These are phyloP conservation scores for Perca flavescens DNA, from an alignment of 2,113 vertebrate genomes.

Conservation along the genomic window DNA sequence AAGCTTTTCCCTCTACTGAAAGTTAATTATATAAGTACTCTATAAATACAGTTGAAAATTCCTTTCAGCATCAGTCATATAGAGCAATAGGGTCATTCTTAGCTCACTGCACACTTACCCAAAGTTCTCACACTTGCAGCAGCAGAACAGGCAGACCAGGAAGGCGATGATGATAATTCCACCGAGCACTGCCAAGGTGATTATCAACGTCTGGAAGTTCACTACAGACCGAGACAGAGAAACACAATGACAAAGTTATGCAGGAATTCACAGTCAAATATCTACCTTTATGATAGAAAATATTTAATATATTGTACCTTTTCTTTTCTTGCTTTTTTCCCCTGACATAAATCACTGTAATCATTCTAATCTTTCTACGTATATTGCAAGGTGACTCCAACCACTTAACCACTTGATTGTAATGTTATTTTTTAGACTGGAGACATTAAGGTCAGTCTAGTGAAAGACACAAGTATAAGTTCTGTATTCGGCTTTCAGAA, in stretches of 20 bases:
- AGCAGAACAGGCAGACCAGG: conserved; percentile 90
- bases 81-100: background rate
- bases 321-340: background rate
- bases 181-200: conserved; percentile 89
- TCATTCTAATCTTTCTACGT: background rate
- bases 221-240: conserved; percentile 80
- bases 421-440: background rate
- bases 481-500: background rate
- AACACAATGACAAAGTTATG: background rate
- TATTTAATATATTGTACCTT: background rate
- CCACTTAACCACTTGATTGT: background rate
- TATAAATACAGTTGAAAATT: background rate
- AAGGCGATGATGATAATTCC: conserved; percentile 87
- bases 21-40: background rate
- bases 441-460: background rate
- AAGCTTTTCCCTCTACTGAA: background rate
- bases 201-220: conserved; percentile 95
- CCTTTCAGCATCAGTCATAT: background rate
- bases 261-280: conserved; percentile 4
- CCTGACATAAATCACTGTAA: background rate
- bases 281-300: background rate
- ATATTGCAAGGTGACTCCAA: background rate
- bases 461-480: background rate
- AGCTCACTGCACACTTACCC: conserved; percentile 79
- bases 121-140: conserved; percentile 88